Base-by-base conservation (phyloP, 2,113 vertebrate species). In the Bombycilla garrulus region DNA sequence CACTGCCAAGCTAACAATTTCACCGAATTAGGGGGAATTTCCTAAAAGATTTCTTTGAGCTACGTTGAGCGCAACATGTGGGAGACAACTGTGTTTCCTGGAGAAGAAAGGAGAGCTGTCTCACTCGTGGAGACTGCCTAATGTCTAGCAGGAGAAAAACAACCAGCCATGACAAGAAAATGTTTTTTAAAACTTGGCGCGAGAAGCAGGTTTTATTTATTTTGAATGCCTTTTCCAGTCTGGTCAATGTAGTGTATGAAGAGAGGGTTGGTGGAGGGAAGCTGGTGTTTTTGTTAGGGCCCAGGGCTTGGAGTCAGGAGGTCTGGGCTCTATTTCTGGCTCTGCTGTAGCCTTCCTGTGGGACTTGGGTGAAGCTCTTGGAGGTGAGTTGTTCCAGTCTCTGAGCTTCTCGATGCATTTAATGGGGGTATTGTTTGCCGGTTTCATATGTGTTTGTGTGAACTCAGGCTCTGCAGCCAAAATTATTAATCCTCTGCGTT, bases 1-100 rank as follows among this genome's bases (percentile, higher is more conserved):
- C 67, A 53, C 91, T 97, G 98, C 98, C 98, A 98, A 98, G 83
- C 92, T 96, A 94, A 95, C 97, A 87, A 95, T 96, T 98, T 98
- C 97, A 97, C 97, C 15, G 95, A 97, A 97, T 97, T 97, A 96
- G 94, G 89, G 97, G 96, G 97, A 97, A 97, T 89, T 95, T 97
- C 97, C 97, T 97, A 97, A 97, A 98, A 97, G 94, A 96, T 97
- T 80, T 93, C 91, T 97, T 95, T 96, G 96, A 97, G 97, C 96
- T 97, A 90, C 96, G 70, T 64, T 81, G 92, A 96, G 67, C 93
- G 92, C 53, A 97, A 95, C 96, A 97, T 93, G 97, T 97, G 96
- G 97, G 97, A 97, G 97, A 96, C 95, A 96, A 94, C 79, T 85
- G 89, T 62, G 93, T 94, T 98, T 98, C 98, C 97, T 97, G 96